Percentiles rank a stretch among this genome's conserved stretches.
Conservation (phyloP, 2,888 invertebrate species). For the Drosophila tripunctata region DNA sequence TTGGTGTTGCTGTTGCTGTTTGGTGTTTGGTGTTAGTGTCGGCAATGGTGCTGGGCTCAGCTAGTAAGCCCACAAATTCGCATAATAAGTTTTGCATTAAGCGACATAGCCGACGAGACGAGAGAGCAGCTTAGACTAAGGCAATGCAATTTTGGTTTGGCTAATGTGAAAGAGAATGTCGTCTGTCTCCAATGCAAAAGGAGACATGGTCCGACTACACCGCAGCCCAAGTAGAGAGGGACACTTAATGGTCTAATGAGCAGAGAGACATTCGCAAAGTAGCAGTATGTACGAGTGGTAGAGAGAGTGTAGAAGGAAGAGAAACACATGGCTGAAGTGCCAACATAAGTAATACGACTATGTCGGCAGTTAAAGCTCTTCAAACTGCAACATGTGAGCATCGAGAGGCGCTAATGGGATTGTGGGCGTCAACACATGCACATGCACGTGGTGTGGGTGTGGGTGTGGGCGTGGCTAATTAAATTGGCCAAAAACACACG, state of each 20-base stretch:
- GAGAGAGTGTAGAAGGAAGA: neutral
- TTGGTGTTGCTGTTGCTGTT: constrained; percentile 3
- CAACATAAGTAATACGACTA: constrained; percentile 15
- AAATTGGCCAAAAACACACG: neutral
- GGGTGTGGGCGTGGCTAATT: constrained; percentile 19
- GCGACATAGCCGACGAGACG: no score
- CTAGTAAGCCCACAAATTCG: constrained; percentile 59
- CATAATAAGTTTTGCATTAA: constrained; percentile 66
- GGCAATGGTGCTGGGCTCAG: constrained; percentile 16
- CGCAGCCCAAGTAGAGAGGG: neutral
- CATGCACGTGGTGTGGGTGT: no score
- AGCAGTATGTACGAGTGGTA: neutral
- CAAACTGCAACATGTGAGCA: neutral
- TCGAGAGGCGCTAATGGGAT: constrained; percentile 14
- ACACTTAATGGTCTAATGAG: constrained; percentile 47
- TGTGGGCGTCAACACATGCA: neutral
- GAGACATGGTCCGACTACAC: neutral
- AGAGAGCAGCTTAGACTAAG: constrained; percentile 29
- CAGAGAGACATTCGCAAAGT: constrained; percentile 6
- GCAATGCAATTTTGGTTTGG: constrained; percentile 56
- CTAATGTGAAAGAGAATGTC: constrained; percentile 27
- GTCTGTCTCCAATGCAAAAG: constrained; percentile 8
- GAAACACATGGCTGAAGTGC: constrained; percentile 3
- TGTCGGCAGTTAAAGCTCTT: constrained; percentile 4
- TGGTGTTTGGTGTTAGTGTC: neutral